Evolutionary conservation across 1,140 invertebrate genomes (phyloP).

Genomic region (Sarcophaga bullata): DNA sequence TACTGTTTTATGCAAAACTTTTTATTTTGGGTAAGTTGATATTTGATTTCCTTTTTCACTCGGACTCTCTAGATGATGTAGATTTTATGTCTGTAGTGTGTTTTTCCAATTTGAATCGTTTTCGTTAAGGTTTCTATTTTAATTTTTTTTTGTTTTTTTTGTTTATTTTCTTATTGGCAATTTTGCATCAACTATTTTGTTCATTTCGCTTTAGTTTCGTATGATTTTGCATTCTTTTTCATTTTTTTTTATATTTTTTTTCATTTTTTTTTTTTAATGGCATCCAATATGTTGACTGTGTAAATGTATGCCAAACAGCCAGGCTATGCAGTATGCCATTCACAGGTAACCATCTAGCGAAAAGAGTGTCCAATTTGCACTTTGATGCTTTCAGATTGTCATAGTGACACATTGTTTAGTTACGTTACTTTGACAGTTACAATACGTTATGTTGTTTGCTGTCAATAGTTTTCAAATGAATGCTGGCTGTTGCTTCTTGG

Average conservation of each 20-base stretch:
- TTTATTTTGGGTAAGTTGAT: no score
- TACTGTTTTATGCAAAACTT: no score
- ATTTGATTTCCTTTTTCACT: constrained; percentile 7
- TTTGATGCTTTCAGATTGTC: constrained; percentile 41
- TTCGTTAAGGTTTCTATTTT: not conserved
- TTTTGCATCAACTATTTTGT: constrained; percentile 30
- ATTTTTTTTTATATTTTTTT: constrained; percentile 3
- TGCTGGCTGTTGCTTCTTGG: constrained; percentile 42
- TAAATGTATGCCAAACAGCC: constrained; percentile 12
- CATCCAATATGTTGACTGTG: not conserved
- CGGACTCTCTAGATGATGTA: not conserved
- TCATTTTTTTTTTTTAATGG: not conserved
- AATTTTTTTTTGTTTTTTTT: no score
- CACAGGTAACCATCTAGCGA: constrained; percentile 20
- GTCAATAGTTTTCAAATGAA: constrained; percentile 42
- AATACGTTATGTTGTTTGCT: constrained; percentile 39
- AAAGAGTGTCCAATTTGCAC: constrained; percentile 41
- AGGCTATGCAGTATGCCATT: not conserved
- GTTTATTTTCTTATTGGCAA: not conserved
- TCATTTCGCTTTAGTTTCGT: constrained; percentile 4
- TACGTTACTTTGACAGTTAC: constrained; percentile 39
- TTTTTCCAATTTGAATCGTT: constrained; percentile 40
- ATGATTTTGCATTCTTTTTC: not conserved
- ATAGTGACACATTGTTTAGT: constrained; percentile 41
- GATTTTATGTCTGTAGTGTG: not conserved